phyloP scores from a whole-genome alignment of 2,797 vertebrate genomes.

The Cossypha caffra region DNA sequence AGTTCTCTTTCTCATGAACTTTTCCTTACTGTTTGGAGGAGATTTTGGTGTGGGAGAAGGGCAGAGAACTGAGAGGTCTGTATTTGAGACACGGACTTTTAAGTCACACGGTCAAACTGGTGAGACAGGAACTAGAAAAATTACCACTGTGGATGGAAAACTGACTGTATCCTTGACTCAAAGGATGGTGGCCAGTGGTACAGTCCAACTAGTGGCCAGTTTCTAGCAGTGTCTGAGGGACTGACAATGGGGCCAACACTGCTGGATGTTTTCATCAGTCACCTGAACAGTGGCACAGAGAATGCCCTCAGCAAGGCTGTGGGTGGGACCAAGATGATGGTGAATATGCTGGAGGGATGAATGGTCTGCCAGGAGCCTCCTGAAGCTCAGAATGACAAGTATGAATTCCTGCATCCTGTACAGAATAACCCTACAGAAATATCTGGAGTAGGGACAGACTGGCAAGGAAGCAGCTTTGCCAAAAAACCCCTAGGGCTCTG shows the following conservation, averaged over 20 bases:
- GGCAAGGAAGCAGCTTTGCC: neutral
- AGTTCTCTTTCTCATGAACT: neutral
- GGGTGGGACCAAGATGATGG: accelerated
- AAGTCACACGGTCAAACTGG: neutral
- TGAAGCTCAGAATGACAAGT: neutral
- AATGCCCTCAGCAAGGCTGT: accelerated
- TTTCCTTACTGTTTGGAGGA: neutral
- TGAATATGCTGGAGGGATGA: neutral
- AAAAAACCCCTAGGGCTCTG: neutral
- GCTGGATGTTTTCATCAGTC: neutral
- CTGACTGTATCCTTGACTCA: neutral
- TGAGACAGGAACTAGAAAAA: neutral
- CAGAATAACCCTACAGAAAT: neutral
- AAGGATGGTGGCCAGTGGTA: neutral
- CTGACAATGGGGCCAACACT: neutral
- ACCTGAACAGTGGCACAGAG: neutral
- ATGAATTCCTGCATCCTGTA: neutral
- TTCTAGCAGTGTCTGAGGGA: neutral
- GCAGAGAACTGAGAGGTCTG: neutral
- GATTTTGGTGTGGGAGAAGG: neutral
- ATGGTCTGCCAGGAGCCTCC: neutral
- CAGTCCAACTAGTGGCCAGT: neutral
- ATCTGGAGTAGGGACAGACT: accelerated
- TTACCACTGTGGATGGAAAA: neutral
- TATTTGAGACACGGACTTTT: neutral